Conservation (phyloP, 1,140 invertebrate genomes). For the Lamellibrachia luymesi region DNA sequence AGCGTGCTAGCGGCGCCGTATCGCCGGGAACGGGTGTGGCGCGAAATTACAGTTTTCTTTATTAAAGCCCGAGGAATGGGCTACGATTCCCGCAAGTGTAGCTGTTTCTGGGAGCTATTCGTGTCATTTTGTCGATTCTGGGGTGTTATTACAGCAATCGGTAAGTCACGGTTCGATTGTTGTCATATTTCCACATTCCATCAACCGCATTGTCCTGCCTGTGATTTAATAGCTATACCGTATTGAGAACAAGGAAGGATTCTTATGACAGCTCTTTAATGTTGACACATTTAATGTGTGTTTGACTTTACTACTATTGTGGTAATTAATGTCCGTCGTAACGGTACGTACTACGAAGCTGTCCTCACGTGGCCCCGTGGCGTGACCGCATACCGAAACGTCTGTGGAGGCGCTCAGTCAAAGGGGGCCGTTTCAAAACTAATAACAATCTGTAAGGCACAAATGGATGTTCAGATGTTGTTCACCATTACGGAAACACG, state of each 20-base stretch:
- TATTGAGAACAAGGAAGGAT: not conserved
- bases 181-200: not conserved
- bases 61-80: slow-evolving; percentile 17
- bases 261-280: not conserved
- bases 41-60: not conserved
- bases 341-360: not conserved
- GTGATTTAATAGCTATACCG: not conserved
- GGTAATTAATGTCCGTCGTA: slow-evolving; percentile 22
- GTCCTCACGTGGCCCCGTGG: not conserved
- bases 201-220: not conserved
- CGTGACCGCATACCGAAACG: not conserved
- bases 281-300: no score
- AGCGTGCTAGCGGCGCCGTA: not conserved
- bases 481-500: no score
- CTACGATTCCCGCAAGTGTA: slow-evolving; percentile 28
- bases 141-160: slow-evolving; percentile 33
- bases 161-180: slow-evolving; percentile 30
- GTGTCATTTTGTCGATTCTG: slow-evolving; percentile 33
- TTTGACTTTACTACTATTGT: not conserved
- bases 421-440: not conserved
- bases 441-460: not conserved
- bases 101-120: slow-evolving; percentile 33
- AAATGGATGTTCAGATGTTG: not conserved
- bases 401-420: not conserved
- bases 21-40: not conserved